Evolutionary conservation across 2,797 vertebrate species (phyloP), one percentile per base, ranked within the genome.

Genomic region (Sparus aurata): DNA sequence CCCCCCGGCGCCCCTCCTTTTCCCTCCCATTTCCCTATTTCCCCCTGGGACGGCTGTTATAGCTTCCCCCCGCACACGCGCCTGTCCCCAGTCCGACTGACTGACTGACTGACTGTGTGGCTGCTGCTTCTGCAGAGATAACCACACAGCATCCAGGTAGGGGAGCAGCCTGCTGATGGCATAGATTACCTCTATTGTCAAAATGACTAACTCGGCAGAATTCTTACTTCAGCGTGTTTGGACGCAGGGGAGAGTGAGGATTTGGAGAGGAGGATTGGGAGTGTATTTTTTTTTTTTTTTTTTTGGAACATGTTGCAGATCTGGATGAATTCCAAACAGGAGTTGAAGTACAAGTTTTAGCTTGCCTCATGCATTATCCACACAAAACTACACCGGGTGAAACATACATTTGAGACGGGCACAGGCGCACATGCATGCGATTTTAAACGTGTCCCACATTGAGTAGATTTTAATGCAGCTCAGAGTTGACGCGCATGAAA

Each of bases 181-280:
- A 87, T 88, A 95, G 95, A 95, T 96, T 95, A 94, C 90, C 82
- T 92, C 93, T 85, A 94, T 96, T 95, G 94, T 95, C 89, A 92
- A 93, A 95, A 94, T 94, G 94, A 94, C 95, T 90, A 91, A 92
- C 92, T 95, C 93, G 16, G 92, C 94, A 94, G 92, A 96, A 95
- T 94, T 93, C 93, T 88, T 91, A 93, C 94, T 95, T 95, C 92
- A 93, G 91, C 81, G 75, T 89, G 94, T 95, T 95, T 92, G 93
- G 94, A 92, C 89, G 87, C 77, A 90, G 89, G 75, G 87, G 87
- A 75, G 82, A 89, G 90, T 62, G 81, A 87, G 91, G 89, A 92
- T 92, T 91, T 91, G 87, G 89, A 91, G 77, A 18, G 75, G 78
- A 77, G 87, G 86, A 89, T 89, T 90, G 88, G 81, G 50, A 79